Conservation (phyloP, 2,113 vertebrate species). For the Ploceus nigricollis region DNA sequence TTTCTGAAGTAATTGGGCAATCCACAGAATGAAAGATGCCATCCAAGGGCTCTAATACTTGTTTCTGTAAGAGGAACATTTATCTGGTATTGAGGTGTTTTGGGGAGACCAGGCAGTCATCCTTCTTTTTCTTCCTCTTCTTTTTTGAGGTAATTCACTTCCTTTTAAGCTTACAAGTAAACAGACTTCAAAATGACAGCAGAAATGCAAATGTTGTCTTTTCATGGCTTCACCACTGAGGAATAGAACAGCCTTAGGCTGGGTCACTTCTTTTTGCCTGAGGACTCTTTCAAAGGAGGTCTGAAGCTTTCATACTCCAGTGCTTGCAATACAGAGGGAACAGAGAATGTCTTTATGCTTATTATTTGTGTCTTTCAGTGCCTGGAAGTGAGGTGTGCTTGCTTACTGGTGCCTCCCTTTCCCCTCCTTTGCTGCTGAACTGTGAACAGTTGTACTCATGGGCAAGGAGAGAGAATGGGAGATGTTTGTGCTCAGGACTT, state of each 20-base stretch:
- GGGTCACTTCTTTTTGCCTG: neutral
- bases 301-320: neutral
- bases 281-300: neutral
- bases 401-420: neutral
- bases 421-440: neutral
- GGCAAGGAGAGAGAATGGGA: neutral
- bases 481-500: neutral
- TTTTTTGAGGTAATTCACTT: neutral
- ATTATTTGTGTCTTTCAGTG: neutral
- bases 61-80: neutral
- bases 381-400: neutral
- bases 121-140: neutral
- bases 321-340: neutral
- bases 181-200: neutral
- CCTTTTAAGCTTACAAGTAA: neutral
- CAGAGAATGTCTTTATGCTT: neutral
- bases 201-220: constrained; percentile 6
- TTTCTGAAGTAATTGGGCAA: constrained; percentile 33
- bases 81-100: neutral
- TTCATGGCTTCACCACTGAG: neutral
- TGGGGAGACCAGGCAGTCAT: neutral
- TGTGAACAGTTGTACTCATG: rapidly evolving
- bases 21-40: constrained; percentile 12
- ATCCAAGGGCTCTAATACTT: neutral
- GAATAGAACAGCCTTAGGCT: neutral